These are phyloP conservation scores for Andrena flavipes DNA, from an alignment of 2,888 invertebrate species.

Conservation along the genomic window DNA sequence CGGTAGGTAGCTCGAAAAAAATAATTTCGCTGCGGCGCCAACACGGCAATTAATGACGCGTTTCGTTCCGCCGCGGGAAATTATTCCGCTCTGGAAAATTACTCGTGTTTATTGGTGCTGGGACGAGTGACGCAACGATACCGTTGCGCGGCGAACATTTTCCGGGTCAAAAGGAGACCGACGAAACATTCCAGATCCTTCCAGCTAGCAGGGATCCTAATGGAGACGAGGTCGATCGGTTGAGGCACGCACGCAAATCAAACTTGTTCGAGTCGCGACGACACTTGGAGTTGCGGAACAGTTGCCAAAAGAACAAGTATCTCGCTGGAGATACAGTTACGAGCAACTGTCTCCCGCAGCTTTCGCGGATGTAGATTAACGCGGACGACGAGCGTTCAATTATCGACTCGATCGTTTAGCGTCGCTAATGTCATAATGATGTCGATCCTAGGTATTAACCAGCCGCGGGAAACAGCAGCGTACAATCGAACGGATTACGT, in stretches of 20 bases:
- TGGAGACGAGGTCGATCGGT: neutral
- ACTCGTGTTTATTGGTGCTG: neutral
- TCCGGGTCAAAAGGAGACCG: neutral
- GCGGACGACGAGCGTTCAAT: slow-evolving; percentile 17
- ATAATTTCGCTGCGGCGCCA: slow-evolving; percentile 21
- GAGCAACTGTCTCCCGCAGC: neutral
- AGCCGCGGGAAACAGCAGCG: slow-evolving; percentile 21
- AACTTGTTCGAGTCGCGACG: neutral
- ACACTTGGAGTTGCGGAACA: neutral
- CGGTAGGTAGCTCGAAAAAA: slow-evolving; percentile 7
- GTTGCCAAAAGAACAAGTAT: no score
- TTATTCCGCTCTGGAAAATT: slow-evolving; percentile 43
- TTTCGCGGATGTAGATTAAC: slow-evolving; percentile 18
- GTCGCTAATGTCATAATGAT: slow-evolving; percentile 42
- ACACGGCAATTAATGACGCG: slow-evolving; percentile 13
- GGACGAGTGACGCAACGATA: slow-evolving; percentile 7
- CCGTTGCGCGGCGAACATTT: neutral
- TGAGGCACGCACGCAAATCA: neutral
- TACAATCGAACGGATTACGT: slow-evolving; percentile 48
- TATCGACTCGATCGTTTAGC: slow-evolving; percentile 30
- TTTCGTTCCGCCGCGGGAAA: slow-evolving; percentile 2
- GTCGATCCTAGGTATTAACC: slow-evolving; percentile 32
- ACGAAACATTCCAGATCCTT: neutral
- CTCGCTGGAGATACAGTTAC: neutral
- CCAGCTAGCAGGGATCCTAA: neutral